Conservation (phyloP, 1,140 invertebrate species). For the Oreohelix idahoensis region DNA sequence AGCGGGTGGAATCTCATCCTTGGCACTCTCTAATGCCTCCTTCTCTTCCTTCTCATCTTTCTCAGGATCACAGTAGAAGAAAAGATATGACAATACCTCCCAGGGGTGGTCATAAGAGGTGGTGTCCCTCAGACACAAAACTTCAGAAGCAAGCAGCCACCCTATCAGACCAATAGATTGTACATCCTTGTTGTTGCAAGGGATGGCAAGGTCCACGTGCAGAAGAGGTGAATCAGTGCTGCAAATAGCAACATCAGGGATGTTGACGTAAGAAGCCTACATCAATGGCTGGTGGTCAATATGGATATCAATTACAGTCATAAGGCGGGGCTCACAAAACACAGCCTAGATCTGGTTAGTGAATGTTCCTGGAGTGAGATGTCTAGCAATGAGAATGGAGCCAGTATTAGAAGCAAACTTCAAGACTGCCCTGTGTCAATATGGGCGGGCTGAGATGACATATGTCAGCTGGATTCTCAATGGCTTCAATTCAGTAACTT, state of each 20-base stretch:
- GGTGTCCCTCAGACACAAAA: slow-evolving; percentile 92
- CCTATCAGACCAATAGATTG: slow-evolving; percentile 99
- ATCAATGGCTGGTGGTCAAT: slow-evolving; percentile 99
- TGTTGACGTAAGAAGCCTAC: slow-evolving; percentile 99
- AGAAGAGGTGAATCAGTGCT: slow-evolving; percentile 96
- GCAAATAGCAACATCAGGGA: slow-evolving; percentile 98
- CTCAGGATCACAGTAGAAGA: slow-evolving; percentile 99
- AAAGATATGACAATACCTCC: slow-evolving; percentile 96
- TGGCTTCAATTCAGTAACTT: slow-evolving; percentile 96
- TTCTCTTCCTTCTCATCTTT: slow-evolving; percentile 97
- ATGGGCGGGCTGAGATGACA: slow-evolving; percentile 95
- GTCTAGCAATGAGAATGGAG: slow-evolving; percentile 97
- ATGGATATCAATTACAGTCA: slow-evolving; percentile 96
- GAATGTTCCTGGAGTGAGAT: slow-evolving; percentile 99
- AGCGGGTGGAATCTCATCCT: slow-evolving; percentile 45
- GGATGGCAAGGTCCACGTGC: slow-evolving; percentile 99
- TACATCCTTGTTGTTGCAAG: slow-evolving; percentile 98
- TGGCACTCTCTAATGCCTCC: slow-evolving; percentile 79
- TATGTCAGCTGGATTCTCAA: slow-evolving; percentile 97
- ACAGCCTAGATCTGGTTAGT: slow-evolving; percentile 97
- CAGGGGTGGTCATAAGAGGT: slow-evolving; percentile 93
- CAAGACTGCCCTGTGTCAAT: slow-evolving; percentile 96
- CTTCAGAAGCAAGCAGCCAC: slow-evolving; percentile 98
- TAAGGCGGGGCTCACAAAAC: slow-evolving; percentile 95
- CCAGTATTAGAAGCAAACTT: slow-evolving; percentile 99